Evolutionary conservation across 1,140 invertebrate species (phyloP).

Genomic region (Pissodes strobi): DNA sequence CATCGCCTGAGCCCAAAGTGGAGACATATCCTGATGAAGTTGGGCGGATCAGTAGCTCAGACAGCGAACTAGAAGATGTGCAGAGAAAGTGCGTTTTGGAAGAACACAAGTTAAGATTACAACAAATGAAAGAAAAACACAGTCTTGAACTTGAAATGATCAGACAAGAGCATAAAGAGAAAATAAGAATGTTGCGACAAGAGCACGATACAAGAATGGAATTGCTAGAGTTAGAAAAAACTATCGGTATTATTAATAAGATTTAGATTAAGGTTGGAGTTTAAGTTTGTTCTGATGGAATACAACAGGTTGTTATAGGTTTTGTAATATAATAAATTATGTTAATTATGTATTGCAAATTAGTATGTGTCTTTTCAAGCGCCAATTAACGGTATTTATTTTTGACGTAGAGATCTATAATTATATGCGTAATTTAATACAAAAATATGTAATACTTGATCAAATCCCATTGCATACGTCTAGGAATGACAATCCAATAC

Average conservation of each 20-base stretch:
- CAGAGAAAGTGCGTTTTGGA: slow-evolving; percentile 9
- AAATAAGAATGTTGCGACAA: slow-evolving; percentile 5
- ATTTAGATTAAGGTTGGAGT: too few relatives aligned
- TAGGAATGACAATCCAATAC: too few relatives aligned
- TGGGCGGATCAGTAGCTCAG: background rate
- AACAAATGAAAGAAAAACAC: slow-evolving; percentile 16
- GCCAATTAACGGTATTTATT: too few relatives aligned
- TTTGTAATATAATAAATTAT: too few relatives aligned
- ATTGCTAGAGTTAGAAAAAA: slow-evolving; percentile 10
- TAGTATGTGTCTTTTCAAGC: too few relatives aligned
- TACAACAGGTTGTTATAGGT: too few relatives aligned
- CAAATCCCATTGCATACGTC: too few relatives aligned
- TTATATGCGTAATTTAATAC: too few relatives aligned
- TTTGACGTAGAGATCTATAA: too few relatives aligned
- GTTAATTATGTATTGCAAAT: too few relatives aligned
- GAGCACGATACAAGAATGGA: slow-evolving; percentile 20
- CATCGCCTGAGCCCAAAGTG: background rate
- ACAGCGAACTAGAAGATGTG: background rate
- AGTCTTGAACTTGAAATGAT: slow-evolving; percentile 6
- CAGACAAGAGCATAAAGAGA: slow-evolving; percentile 7
- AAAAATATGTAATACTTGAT: too few relatives aligned
- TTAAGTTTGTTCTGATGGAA: too few relatives aligned
- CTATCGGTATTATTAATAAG: slow-evolving; percentile 12
- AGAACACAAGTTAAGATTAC: slow-evolving; percentile 19
- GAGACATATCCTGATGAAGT: background rate